A percentile compares a stretch with the other conserved stretches of the same genome.
These are phyloP conservation scores for Willowsia nigromaculata DNA, from an alignment of 2,888 invertebrate species.

Conservation along the genomic window DNA sequence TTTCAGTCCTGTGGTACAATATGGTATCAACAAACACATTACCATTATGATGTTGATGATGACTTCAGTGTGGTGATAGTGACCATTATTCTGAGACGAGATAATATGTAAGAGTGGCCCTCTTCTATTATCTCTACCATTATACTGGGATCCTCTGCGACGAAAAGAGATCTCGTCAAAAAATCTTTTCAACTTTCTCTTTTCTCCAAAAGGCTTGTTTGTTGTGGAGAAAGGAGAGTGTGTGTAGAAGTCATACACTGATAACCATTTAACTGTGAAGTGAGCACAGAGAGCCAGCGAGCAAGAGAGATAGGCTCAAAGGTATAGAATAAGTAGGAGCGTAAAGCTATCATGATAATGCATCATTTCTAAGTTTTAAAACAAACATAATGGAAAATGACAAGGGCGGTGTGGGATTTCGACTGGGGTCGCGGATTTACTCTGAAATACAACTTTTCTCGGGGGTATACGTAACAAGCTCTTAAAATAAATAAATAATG, in stretches of 20 bases:
- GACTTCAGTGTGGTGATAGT: not conserved
- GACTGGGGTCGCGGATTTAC: slow-evolving; percentile 7
- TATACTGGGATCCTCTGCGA: not conserved
- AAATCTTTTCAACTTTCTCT: not conserved
- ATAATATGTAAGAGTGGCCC: not conserved
- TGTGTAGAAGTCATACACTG: not conserved
- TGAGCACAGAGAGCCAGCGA: not conserved
- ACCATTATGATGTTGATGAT: slow-evolving; percentile 17
- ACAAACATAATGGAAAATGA: slow-evolving; percentile 37
- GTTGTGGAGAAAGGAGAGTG: not conserved
- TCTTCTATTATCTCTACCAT: not conserved
- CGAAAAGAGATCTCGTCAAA: not conserved
- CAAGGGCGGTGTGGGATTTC: slow-evolving; percentile 16
- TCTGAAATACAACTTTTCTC: not conserved
- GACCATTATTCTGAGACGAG: not conserved
- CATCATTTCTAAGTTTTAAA: not conserved
- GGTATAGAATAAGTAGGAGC: not conserved
- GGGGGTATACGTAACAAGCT: not conserved
- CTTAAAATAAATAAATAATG: slow-evolving; percentile 56
- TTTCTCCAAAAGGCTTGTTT: not conserved
- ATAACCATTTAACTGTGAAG: not conserved
- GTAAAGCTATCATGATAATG: slow-evolving; percentile 29
- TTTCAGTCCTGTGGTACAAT: not conserved
- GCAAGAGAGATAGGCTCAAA: not conserved
- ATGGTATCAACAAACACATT: not conserved